Percentiles rank a stretch among this genome's conserved stretches.
Conservation (phyloP, 2,113 vertebrate species). For the Parus major region DNA sequence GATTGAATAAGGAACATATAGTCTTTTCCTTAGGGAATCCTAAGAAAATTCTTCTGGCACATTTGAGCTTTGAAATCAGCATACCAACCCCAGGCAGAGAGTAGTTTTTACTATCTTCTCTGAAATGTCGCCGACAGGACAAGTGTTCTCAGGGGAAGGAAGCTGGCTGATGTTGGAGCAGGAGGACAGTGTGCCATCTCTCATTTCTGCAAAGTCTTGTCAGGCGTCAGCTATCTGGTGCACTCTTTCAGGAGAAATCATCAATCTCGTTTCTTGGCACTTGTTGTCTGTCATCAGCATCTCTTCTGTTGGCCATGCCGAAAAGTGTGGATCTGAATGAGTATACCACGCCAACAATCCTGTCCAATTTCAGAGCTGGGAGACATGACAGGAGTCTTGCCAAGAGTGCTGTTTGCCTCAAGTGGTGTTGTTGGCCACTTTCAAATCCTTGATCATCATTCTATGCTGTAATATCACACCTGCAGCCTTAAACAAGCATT, state of each 20-base stretch:
- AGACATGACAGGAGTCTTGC: constrained; percentile 15
- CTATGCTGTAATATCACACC: background rate
- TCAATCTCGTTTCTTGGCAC: constrained; percentile 51
- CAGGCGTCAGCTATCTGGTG: constrained; percentile 37
- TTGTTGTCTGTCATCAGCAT: constrained; percentile 30
- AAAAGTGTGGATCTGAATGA: constrained; percentile 23
- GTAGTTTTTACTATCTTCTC: background rate
- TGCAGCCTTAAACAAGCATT: background rate
- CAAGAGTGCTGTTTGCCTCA: background rate
- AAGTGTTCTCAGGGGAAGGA: constrained; percentile 36
- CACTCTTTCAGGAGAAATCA: constrained; percentile 1
- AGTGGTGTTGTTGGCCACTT: background rate
- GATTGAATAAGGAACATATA: background rate
- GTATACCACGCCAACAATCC: background rate
- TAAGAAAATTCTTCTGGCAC: background rate
- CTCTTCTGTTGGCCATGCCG: constrained; percentile 17
- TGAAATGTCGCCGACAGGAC: background rate
- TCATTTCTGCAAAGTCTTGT: constrained; percentile 13
- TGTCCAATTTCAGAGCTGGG: constrained; percentile 29
- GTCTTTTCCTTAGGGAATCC: background rate
- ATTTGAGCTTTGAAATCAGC: background rate
- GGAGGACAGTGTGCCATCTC: background rate
- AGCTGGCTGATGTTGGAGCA: background rate
- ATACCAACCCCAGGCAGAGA: background rate
- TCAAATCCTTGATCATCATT: background rate